Conservation (phyloP, 2,797 vertebrate genomes). For the Notoglanidium macrostoma region DNA sequence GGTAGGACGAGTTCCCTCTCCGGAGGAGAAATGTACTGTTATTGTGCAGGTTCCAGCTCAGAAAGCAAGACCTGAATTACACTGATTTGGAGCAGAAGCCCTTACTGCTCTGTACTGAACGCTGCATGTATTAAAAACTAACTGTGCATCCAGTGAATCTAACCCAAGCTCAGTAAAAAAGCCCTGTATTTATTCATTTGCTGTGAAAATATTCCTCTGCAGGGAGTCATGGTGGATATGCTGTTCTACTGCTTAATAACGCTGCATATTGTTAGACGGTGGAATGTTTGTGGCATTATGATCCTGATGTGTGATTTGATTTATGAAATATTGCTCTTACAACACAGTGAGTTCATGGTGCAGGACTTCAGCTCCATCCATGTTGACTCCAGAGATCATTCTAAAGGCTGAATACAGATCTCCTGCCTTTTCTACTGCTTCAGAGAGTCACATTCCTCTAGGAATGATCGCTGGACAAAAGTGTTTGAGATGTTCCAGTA, state of each 20-base stretch:
- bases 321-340: background rate
- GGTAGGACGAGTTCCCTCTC: background rate
- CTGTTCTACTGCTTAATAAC: background rate
- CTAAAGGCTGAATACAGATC: background rate
- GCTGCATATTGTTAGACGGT: background rate
- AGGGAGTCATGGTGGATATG: background rate
- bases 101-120: background rate
- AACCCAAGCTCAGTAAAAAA: background rate
- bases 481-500: background rate
- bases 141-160: background rate
- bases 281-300: background rate
- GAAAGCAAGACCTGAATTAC: background rate
- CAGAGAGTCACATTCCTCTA: background rate
- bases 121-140: background rate
- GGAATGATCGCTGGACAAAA: background rate
- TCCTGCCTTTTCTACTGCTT: background rate
- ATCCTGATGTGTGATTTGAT: background rate
- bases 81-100: background rate
- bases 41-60: background rate
- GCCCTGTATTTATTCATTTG: background rate
- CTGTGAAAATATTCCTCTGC: background rate
- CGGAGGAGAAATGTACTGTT: background rate
- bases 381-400: background rate
- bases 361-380: too few species aligned
- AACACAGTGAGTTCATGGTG: background rate